These are phyloP conservation scores for Pterocles burchelli DNA, from an alignment of 2,113 vertebrate genomes.

Conservation along the genomic window DNA sequence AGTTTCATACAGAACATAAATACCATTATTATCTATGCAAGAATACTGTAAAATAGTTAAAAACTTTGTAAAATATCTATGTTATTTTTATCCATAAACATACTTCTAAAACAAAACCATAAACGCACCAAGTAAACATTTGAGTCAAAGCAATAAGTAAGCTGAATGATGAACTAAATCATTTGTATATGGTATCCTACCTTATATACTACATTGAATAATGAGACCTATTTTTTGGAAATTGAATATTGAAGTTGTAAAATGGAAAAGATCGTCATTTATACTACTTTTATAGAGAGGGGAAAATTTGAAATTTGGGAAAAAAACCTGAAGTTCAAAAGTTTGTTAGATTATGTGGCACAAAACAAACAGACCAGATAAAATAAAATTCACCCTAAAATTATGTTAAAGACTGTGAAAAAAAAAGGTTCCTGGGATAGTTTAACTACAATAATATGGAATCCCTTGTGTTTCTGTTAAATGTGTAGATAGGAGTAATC, in stretches of 20 bases:
- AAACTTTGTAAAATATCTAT: not conserved
- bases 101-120: not conserved
- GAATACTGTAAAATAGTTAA: not conserved
- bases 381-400: not conserved
- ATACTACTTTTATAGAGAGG: not conserved
- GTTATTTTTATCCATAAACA: not conserved
- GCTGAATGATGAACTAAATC: not conserved
- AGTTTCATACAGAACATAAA: not conserved
- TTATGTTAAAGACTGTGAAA: not conserved
- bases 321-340: not conserved
- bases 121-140: not conserved
- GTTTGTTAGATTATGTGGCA: not conserved
- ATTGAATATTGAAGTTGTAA: not conserved
- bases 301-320: not conserved
- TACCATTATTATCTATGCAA: not conserved
- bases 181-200: not conserved
- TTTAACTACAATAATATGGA: not conserved
- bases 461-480: not conserved
- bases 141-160: not conserved
- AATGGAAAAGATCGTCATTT: not conserved
- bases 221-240: not conserved
- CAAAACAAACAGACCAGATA: not conserved
- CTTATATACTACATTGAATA: not conserved
- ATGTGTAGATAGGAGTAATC: not conserved
- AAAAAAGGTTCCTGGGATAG: not conserved